phyloP scores from a whole-genome alignment of 2,113 vertebrate genomes.

The Ictalurus furcatus region DNA sequence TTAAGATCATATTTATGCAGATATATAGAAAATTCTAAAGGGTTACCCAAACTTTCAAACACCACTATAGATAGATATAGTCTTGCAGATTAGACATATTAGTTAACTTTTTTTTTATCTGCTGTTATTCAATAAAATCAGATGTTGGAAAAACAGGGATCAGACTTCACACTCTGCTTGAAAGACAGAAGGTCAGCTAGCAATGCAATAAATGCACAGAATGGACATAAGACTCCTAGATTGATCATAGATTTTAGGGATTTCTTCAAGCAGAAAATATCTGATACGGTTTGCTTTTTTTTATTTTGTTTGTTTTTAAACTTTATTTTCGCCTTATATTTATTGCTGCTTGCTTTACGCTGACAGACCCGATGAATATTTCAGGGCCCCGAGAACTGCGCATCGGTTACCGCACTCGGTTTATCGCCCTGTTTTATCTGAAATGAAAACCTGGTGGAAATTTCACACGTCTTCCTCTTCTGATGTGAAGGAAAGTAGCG shows the following conservation, averaged over 20 bases:
- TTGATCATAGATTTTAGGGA: neutral
- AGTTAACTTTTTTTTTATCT: neutral
- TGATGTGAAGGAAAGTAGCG: neutral
- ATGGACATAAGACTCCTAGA: neutral
- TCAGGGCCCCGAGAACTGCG: slow-evolving; percentile 50
- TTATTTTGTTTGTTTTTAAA: neutral
- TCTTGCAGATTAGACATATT: neutral
- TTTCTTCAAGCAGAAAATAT: neutral
- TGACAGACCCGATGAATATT: slow-evolving; percentile 67
- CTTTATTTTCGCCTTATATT: slow-evolving; percentile 40
- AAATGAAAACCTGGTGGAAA: slow-evolving; percentile 29
- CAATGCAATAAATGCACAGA: neutral
- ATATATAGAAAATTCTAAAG: too few relatives aligned
- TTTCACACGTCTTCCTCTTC: slow-evolving; percentile 42
- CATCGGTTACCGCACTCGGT: slow-evolving; percentile 41
- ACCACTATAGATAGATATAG: too few relatives aligned
- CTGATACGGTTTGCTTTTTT: neutral
- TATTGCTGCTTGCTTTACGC: slow-evolving; percentile 50
- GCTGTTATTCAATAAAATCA: neutral
- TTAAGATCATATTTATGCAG: too few relatives aligned
- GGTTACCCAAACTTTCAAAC: too few relatives aligned
- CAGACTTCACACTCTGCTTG: neutral
- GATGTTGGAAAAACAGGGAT: too few relatives aligned
- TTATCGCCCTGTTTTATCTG: slow-evolving; percentile 39
- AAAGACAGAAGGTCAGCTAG: neutral